Conservation (phyloP, 1,140 invertebrate species). For the Bombus waltoni region DNA sequence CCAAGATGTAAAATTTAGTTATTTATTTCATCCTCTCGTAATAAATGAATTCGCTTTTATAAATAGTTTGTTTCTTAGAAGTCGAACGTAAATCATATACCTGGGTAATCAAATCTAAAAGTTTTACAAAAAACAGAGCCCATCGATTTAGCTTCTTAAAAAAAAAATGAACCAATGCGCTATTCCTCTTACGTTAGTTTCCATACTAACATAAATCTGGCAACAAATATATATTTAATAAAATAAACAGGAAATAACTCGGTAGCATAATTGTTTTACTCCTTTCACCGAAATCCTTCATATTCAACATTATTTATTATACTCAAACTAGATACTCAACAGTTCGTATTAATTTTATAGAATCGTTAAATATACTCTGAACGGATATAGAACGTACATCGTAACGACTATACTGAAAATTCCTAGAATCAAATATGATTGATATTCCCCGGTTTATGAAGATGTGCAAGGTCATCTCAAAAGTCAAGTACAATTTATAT, state of each 20-base stretch:
- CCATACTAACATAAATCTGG: background rate
- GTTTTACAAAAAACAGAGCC: background rate
- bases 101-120: background rate
- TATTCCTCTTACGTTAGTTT: background rate
- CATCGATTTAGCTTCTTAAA: background rate
- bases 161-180: background rate
- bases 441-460: too few species aligned
- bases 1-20: background rate
- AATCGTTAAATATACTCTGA: background rate
- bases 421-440: background rate
- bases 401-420: too few species aligned
- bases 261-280: background rate
- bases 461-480: background rate
- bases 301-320: background rate
- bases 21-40: background rate
- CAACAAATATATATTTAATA: background rate
- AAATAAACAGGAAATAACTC: background rate
- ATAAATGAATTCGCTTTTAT: background rate
- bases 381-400: background rate
- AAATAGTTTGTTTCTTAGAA: background rate
- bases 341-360: background rate
- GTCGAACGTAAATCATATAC: background rate
- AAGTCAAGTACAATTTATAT: conserved; percentile 8
- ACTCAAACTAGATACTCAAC: too few species aligned
- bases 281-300: background rate